Base-by-base conservation (phyloP, 2,113 vertebrate species). In the Callithrix jacchus region DNA sequence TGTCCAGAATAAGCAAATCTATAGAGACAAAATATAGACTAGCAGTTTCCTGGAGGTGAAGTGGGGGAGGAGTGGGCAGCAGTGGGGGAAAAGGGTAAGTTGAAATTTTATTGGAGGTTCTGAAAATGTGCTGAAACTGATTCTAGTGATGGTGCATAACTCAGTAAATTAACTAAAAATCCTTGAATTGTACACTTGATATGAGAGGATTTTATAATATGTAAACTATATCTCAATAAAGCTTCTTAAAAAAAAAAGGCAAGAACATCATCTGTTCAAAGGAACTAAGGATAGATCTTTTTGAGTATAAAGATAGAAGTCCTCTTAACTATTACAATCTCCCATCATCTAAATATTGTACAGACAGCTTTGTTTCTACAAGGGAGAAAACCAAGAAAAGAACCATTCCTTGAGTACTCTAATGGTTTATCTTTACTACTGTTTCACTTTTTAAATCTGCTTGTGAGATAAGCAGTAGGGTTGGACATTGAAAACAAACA, bases 61-160 rank as follows among this genome's bases (percentile, higher is more conserved):
- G 61, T 64, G 27, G 61, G 12, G 27, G 61, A 30, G 25, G 61
- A 12, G 27, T 30, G 61, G 61, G 27, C 5, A 6, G 61, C 2
- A 13, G 27, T 2, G 5, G 27, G 61, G 27, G 61, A 12, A 14
- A 30, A 30, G 61, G 25, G 12, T 8, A n/a, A 40, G 20, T 1
- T 76, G 47, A 4, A 20, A 32, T 45, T 85, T 52, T 76, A 8
- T 30, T 68, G 61, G 35, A 9, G 66, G 0, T 40, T 37, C 76
- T 81, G 47, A 68, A 82, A 96, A 70, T 76, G 25, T 81, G 91
- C 83, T 68, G 49, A 93, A 88, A 64, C 40, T 18, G 70, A 58
- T 68, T 21, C 52, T 14, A 3, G 70, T 61, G 35, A 74, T 79
- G 54, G 37, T 25, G 4, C 1, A 61, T 45, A 81, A 52, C n/a